phyloP scores from a whole-genome alignment of 2,797 vertebrate genomes.

The Lutra lutra region DNA sequence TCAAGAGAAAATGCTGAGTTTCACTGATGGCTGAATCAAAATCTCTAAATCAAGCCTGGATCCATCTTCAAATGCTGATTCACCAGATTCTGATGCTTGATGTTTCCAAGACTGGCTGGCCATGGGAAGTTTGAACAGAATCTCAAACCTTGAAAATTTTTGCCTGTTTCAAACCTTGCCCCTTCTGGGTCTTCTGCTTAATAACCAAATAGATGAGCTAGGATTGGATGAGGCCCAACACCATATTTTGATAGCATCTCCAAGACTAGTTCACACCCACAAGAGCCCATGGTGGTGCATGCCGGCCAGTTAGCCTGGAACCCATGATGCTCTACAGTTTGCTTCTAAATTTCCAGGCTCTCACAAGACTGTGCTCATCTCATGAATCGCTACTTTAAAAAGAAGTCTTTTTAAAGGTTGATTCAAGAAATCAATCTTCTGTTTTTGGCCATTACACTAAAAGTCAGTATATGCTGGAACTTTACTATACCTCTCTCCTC shows the following conservation, averaged over 20 bases:
- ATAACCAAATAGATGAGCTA: not conserved
- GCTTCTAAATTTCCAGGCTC: not conserved
- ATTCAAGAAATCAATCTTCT: not conserved
- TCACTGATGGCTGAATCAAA: not conserved
- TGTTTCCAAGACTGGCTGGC: not conserved
- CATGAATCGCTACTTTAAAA: not conserved
- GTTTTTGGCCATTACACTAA: not conserved
- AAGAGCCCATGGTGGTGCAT: rapidly evolving
- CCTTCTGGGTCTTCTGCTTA: not conserved
- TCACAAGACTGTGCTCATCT: not conserved
- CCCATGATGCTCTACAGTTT: rapidly evolving
- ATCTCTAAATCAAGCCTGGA: not conserved
- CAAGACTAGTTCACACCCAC: not conserved
- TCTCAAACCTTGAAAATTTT: not conserved
- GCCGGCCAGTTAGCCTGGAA: not conserved
- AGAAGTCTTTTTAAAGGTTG: not conserved
- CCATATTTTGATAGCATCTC: not conserved
- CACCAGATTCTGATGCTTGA: not conserved
- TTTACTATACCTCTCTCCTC: not conserved
- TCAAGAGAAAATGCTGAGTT: not conserved
- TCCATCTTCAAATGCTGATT: not conserved
- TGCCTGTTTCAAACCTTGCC: not conserved
- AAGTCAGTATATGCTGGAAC: not conserved
- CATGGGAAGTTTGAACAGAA: not conserved
- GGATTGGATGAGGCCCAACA: rapidly evolving